Conservation (phyloP, 2,797 vertebrate species). For the Rhinella marina region DNA sequence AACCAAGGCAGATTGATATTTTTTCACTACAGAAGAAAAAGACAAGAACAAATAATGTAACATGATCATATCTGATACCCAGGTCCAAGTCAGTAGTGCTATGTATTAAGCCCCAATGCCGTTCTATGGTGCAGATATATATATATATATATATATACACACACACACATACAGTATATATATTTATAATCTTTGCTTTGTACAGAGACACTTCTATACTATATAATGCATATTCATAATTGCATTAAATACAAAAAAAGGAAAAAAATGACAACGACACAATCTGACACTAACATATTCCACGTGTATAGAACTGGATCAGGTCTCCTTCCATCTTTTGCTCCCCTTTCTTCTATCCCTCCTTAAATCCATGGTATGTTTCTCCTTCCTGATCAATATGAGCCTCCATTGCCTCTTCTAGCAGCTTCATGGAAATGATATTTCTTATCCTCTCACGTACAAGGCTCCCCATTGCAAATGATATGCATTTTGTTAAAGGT, state of each 20-base stretch:
- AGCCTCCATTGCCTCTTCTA: conserved; percentile 62
- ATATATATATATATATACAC: no score
- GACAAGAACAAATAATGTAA: no score
- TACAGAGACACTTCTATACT: no score
- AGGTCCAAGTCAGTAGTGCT: no score
- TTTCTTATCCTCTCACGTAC: conserved; percentile 68
- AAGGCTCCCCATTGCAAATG: conserved; percentile 70
- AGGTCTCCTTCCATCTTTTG: not conserved
- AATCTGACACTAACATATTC: not conserved
- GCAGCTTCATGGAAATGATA: conserved; percentile 64
- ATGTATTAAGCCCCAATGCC: no score
- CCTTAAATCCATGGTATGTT: conserved; percentile 59
- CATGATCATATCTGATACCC: no score
- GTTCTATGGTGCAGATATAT: no score
- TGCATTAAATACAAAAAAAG: not conserved
- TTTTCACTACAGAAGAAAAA: no score
- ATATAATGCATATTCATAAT: not conserved
- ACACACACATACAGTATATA: no score
- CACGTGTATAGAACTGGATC: not conserved
- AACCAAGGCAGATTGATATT: no score
- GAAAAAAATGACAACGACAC: not conserved
- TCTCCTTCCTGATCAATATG: conserved; percentile 56
- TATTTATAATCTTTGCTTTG: no score
- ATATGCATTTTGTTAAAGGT: conserved; percentile 81
- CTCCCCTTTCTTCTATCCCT: conserved; percentile 22